Evolutionary conservation across 2,888 invertebrate genomes (phyloP), one percentile per base, ranked within the genome.

Genomic region (Synergus itoensis): DNA sequence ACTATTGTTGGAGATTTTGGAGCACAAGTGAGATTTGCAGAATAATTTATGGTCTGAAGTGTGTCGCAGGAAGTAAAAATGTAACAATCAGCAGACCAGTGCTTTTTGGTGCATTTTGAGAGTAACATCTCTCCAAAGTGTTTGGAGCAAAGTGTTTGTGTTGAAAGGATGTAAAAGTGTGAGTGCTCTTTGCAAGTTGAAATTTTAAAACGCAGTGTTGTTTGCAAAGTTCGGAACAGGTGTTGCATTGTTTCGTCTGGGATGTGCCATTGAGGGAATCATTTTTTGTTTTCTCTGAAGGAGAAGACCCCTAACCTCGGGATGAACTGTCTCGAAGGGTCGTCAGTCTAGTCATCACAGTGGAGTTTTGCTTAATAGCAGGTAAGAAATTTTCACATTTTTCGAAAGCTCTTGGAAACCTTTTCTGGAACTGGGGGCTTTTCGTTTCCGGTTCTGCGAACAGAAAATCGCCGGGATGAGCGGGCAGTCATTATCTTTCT

Each of bases 311-410:
- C 73, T 77, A 63, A 77, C 48, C 73, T 79, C 80, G 82, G 81
- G 81, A 83, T 83, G 83, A 81, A 82, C 87, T 87, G 80, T 83
- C 85, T 86, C 69, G 77, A 84, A 87, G 85, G 82, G 80, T 87
- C 87, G 87, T 88, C 81, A 85, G 87, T 85, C 86, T 89, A 90
- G 89, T 90, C 90, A 88, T 88, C 91, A 91, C 91, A 90, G 91
- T 91, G 91, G 91, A 91, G 91, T 91, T 91, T 89, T 91, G 91
- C 88, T 88, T 91, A 87, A 90, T 91, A 86, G 89, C 91, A 88
- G 91, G 91, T 91, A 84, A 90, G 86, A 79, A 64, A 73, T 16
- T 48, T 67, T 64, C 77, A 43, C 41, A 43, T 4, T 45, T 73
- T 53, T 53, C 11, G 40, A n/a, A 16, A 36, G 21, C 21, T 76